Base-by-base conservation (phyloP, 2,113 vertebrate species). In the Amazona guildingii region DNA sequence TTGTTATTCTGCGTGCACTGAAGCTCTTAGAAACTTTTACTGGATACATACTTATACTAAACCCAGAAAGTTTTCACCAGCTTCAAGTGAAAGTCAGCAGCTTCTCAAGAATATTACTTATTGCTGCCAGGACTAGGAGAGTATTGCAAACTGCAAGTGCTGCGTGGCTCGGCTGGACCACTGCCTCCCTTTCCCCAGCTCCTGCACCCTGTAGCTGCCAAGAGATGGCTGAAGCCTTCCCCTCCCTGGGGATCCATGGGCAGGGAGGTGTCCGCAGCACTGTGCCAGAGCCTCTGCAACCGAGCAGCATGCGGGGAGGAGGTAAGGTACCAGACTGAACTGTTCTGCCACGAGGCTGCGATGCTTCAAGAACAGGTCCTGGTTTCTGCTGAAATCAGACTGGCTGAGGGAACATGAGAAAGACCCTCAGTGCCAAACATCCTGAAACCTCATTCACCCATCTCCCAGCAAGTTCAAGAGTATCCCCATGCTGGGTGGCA, bases 241-340 rank as follows among this genome's bases (percentile, higher is more conserved):
- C 17, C 7, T 62, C 35, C 39, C 8, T 0, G 1, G 9, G 41
- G 31, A n/a, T 8, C 35, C 19, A 3, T 0, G 11, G 6, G 17
- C 68, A 76, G 23, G 6, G 11, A 76, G 18, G n/a, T 9, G 27
- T 43, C 70, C 11, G 33, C 62, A 61, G 25, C 4, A 1, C 51
- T 75, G 16, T 11, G 35, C 62, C 5, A 16, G 16, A 82, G 66
- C n/a, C 31, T 28, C 86, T 33, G 79, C 10, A 17, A 14, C 43
- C 6, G 5, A 35, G n/a, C 27, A 72, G 44, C 3, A 2, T 7
- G 9, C 6, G 8, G 10, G 41, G 12, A 83, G 59, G 27, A 64
- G 39, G 48, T 6, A 23, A 20, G 19, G 18, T 14, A 51, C 72
- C 55, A 48, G 17, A 57, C 39, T 3, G 1, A 1, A 3, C 31